Conservation (phyloP, 1,140 invertebrate genomes). For the Pseudoatta argentina region DNA sequence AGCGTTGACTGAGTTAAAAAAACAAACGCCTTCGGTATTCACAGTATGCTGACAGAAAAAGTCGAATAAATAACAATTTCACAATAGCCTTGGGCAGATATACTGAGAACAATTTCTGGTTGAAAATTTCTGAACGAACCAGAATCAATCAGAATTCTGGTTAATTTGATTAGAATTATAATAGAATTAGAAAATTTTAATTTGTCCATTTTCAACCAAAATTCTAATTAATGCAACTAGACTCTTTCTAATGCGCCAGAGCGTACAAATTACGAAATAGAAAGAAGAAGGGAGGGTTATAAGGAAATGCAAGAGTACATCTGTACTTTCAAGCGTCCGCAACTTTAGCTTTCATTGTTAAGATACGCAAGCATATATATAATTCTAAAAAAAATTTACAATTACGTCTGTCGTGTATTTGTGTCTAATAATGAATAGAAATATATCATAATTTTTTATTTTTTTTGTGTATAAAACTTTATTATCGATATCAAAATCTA, state of each 20-base stretch:
- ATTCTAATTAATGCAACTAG: no score
- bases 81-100: slow-evolving; percentile 56
- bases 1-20: not conserved
- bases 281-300: not conserved
- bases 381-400: not conserved
- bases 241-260: not conserved
- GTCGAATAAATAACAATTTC: slow-evolving; percentile 76
- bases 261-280: not conserved
- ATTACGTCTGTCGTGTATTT: not conserved
- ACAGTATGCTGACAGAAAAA: slow-evolving; percentile 4
- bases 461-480: not conserved
- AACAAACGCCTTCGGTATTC: slow-evolving; percentile 38
- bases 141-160: no score
- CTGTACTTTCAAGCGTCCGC: not conserved
- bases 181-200: no score
- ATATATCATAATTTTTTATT: not conserved
- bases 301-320: not conserved
- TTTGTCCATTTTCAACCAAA: no score
- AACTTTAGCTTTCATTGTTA: slow-evolving; percentile 6
- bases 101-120: no score
- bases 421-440: not conserved
- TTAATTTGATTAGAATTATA: no score
- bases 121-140: no score
- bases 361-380: not conserved
- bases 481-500: not conserved